phyloP scores from a whole-genome alignment of 2,113 vertebrate genomes.

The Mystacornis crossleyi region DNA sequence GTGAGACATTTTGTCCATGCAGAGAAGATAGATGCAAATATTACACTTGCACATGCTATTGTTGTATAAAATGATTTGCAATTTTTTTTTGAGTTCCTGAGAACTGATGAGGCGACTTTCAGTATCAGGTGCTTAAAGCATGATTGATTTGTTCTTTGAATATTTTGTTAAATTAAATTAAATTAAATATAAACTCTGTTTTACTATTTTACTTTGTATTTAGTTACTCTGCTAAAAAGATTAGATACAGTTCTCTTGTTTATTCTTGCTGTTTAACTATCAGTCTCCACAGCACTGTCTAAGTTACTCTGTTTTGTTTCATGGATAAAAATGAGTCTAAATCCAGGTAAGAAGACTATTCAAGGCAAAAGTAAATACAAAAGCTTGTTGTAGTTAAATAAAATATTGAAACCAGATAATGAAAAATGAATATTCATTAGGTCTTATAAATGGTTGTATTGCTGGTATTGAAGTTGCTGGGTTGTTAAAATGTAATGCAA shows the following conservation, averaged over 20 bases:
- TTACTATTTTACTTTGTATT: not conserved
- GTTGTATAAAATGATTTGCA: not conserved
- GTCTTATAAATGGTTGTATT: constrained; percentile 11
- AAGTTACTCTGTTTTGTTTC: not conserved
- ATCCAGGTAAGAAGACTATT: constrained; percentile 29
- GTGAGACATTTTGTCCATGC: not conserved
- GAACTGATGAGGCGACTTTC: not conserved
- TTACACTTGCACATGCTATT: not conserved
- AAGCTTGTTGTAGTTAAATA: constrained; percentile 38
- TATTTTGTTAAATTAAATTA: not conserved
- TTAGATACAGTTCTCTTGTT: not conserved
- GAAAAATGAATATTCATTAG: constrained; percentile 1
- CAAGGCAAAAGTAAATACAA: constrained; percentile 22
- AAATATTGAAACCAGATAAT: not conserved
- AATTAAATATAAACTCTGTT: not conserved
- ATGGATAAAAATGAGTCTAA: constrained; percentile 11
- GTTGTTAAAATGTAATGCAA: not conserved
- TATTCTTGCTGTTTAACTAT: not conserved
- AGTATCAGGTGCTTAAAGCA: not conserved
- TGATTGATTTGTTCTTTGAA: not conserved
- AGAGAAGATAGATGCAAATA: not conserved
- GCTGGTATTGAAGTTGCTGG: not conserved
- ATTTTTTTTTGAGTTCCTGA: not conserved
- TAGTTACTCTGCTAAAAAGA: not conserved
- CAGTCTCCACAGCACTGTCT: not conserved